Evolutionary conservation across 1,140 invertebrate species (phyloP).

Genomic region (Lysiphlebus fabarum): DNA sequence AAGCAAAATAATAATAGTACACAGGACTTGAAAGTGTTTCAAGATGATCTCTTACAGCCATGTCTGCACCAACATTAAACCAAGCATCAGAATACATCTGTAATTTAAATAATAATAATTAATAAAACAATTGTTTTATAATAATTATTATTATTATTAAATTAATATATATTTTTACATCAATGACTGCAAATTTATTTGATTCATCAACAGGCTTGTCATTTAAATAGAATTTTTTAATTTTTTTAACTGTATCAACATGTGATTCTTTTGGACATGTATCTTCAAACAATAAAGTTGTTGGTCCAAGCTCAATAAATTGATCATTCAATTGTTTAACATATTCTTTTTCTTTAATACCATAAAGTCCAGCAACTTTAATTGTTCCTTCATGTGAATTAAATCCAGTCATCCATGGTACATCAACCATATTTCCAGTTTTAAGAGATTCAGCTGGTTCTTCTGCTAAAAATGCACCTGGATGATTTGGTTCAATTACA

Average conservation of each 20-base stretch:
- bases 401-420: constrained; percentile 68
- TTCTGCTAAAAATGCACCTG: constrained; percentile 65
- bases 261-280: constrained; percentile 47
- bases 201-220: constrained; percentile 51
- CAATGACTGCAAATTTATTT: constrained; percentile 52
- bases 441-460: constrained; percentile 55
- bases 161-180: constrained; percentile 51
- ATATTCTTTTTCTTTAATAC: constrained; percentile 28
- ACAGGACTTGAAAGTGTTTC: constrained; percentile 50
- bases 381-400: constrained; percentile 67
- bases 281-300: constrained; percentile 62
- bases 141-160: too few species aligned
- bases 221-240: constrained; percentile 63
- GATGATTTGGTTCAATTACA: constrained; percentile 63
- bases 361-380: constrained; percentile 55
- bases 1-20: constrained; percentile 66
- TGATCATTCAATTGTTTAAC: constrained; percentile 51
- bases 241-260: constrained; percentile 53
- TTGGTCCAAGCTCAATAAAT: constrained; percentile 59
- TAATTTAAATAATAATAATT: constrained; percentile 30
- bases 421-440: constrained; percentile 52
- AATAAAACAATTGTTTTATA: background rate
- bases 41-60: constrained; percentile 58
- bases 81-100: constrained; percentile 70
- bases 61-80: constrained; percentile 61